Evolutionary conservation across 2,888 invertebrate genomes (phyloP), one percentile per base, ranked within the genome.

Genomic region (Panzeria rudis): DNA sequence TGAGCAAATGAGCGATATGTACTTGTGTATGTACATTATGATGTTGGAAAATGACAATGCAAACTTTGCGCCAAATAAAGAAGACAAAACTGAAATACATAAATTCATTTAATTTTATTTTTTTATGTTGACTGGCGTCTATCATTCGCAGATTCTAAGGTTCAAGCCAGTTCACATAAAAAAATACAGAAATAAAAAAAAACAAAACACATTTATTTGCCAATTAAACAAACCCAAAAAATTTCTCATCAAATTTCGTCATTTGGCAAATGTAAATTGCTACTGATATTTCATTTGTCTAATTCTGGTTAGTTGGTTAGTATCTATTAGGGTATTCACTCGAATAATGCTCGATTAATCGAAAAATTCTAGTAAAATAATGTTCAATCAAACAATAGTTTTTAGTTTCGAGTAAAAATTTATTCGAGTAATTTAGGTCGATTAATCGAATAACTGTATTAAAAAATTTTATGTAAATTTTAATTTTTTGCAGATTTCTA

Each of bases 191-290:
- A 41, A 52, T n/a, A 5, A 47, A 66, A 47, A 32, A 41, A 47
- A 44, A 41, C 3, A 38, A 50, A 35, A 20, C 2, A 41, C 7
- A 20, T 61, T 73, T 80, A 20, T 61, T 73, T 80, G 73, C 66
- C 59, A 80, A 82, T 62, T 25, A 29, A 64, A 50, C 54, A n/a
- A n/a, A 25, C 47, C 13, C 23, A 61, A 50, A 62, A 23, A 61
- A 52, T 20, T 62, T 29, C 20, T 69, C 17, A 11, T 17, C 20
- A 64, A 35, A 76, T 56, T 62, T 73, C 32, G 41, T 44, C 59
- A 32, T 52, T 83, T 76, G 76, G 41, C 61, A 71, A 76, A n/a
- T 32, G 56, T n/a, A 64, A 75, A 52, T n/a, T 47, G 5, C 15
- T 38, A 6, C 15, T 52, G 50, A 25, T 5, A 7, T 54, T 41